Evolutionary conservation across 2,113 vertebrate genomes (phyloP).

Genomic region (Sylvia atricapilla): DNA sequence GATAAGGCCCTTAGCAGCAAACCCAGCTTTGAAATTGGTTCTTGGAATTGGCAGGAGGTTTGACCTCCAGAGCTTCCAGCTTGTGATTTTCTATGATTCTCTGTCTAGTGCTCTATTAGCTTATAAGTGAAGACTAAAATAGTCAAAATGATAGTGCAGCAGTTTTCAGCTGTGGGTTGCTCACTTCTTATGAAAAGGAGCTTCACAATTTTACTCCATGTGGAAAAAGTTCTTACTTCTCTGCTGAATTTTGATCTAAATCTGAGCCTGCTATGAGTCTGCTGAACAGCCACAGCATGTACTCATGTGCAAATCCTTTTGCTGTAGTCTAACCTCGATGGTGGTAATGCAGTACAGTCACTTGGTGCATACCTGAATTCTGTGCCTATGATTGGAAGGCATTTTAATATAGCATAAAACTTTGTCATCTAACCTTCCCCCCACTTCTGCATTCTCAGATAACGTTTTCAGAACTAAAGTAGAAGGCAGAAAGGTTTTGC

Average conservation of each 20-base stretch:
- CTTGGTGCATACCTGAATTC: background rate
- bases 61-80: background rate
- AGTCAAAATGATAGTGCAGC: background rate
- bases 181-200: background rate
- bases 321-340: background rate
- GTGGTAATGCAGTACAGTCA: background rate
- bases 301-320: background rate
- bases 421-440: background rate
- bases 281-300: background rate
- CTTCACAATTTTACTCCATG: background rate
- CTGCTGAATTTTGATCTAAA: background rate
- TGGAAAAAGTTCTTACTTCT: background rate
- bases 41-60: background rate
- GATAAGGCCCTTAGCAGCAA: background rate
- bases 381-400: background rate
- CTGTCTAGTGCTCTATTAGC: background rate
- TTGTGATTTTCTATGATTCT: background rate
- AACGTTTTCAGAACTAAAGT: background rate
- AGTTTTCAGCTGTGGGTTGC: background rate
- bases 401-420: background rate
- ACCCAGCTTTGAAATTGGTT: background rate
- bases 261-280: background rate
- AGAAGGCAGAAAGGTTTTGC: background rate
- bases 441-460: background rate
- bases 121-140: background rate